A percentile compares a stretch with the other conserved stretches of the same genome.
Evolutionary conservation across 2,113 vertebrate species (phyloP).

Genomic region (Solea senegalensis): DNA sequence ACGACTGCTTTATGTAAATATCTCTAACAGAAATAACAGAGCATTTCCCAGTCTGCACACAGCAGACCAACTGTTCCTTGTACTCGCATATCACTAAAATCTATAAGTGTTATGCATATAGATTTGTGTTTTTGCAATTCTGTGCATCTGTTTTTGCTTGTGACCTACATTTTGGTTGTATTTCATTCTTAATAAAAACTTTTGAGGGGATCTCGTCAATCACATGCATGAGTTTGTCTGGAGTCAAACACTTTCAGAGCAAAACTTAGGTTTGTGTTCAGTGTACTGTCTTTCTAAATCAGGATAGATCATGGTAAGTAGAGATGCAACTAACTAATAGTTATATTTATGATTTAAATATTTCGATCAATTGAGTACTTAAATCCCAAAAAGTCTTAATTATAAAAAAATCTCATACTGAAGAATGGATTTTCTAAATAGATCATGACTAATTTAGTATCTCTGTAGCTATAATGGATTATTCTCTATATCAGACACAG

Average conservation of each 20-base stretch:
- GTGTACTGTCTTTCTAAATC: background rate
- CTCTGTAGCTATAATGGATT: too few species aligned
- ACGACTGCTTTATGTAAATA: background rate
- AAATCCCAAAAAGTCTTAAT: too few species aligned
- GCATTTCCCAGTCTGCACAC: background rate
- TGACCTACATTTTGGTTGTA: background rate
- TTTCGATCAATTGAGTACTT: too few species aligned
- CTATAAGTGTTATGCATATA: background rate
- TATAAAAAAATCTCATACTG: too few species aligned
- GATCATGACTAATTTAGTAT: too few species aligned
- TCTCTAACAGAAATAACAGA: background rate
- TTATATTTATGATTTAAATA: too few species aligned
- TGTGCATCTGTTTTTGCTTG: background rate
- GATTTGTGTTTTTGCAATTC: background rate
- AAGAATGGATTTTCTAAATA: too few species aligned
- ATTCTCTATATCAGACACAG: background rate
- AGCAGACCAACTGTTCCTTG: too few species aligned
- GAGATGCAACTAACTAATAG: too few species aligned
- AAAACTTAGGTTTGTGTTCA: background rate
- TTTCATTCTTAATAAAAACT: slow-evolving; percentile 37
- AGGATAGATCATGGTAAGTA: background rate
- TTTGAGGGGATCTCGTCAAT: background rate
- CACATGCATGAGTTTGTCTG: background rate
- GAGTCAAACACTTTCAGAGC: background rate
- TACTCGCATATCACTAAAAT: background rate